Conservation (phyloP, 2,888 invertebrate genomes). For the Tiphia femorata region DNA sequence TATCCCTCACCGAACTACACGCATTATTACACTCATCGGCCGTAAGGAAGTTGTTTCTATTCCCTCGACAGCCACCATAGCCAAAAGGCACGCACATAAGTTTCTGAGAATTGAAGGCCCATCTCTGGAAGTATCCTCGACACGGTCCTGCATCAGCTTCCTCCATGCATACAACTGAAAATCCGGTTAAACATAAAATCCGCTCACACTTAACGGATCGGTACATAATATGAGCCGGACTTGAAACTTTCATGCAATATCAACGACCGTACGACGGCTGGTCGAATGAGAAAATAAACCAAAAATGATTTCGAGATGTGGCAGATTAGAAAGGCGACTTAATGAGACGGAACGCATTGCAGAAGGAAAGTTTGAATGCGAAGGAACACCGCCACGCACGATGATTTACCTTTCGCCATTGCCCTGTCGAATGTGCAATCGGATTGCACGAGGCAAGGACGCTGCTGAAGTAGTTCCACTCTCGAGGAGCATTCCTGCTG, state of each 20-base stretch:
- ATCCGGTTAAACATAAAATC: background rate
- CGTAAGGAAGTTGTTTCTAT: slow-evolving; percentile 90
- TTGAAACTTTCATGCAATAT: too few species aligned
- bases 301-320: too few species aligned
- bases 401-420: slow-evolving; percentile 79
- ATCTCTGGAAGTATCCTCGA: slow-evolving; percentile 87
- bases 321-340: too few species aligned
- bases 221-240: too few species aligned
- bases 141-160: slow-evolving; percentile 87
- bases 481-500: slow-evolving; percentile 77
- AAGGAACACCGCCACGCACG: too few species aligned
- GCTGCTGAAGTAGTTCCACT: slow-evolving; percentile 82
- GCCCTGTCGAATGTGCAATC: slow-evolving; percentile 81
- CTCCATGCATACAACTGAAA: slow-evolving; percentile 85
- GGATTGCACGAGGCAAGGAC: slow-evolving; percentile 76
- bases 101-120: slow-evolving; percentile 83
- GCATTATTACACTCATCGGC: slow-evolving; percentile 81
- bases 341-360: too few species aligned
- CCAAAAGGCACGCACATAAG: slow-evolving; percentile 87
- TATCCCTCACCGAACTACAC: slow-evolving; percentile 70
- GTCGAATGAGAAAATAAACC: too few species aligned
- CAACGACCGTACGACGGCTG: too few species aligned
- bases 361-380: background rate
- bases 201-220: too few species aligned
- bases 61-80: slow-evolving; percentile 92